A percentile compares a stretch with the other conserved stretches of the same genome.
Conservation (phyloP, 2,888 invertebrate species). For the Pandemis corylana region DNA sequence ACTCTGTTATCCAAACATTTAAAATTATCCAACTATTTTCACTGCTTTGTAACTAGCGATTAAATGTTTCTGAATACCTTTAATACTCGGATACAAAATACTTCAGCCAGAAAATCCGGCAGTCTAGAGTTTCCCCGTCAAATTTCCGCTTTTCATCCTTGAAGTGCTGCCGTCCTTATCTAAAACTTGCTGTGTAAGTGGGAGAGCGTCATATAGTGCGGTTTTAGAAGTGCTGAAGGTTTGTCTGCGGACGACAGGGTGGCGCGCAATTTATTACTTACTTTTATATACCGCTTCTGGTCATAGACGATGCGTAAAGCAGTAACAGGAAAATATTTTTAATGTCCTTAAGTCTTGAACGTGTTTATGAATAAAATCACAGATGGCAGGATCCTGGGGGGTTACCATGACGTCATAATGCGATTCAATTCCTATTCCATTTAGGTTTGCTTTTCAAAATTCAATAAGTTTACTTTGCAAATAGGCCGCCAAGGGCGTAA, state of each 20-base stretch:
- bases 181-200: neutral
- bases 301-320: conserved; percentile 1
- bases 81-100: conserved; percentile 19
- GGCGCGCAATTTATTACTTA: conserved; percentile 36
- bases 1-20: no score
- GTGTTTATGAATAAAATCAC: no score
- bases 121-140: conserved; percentile 16
- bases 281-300: conserved; percentile 32
- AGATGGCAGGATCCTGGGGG: no score
- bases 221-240: conserved; percentile 20
- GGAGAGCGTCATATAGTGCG: neutral
- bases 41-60: neutral
- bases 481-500: no score
- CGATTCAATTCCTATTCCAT: no score
- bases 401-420: no score
- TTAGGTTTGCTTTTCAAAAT: no score
- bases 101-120: conserved; percentile 27
- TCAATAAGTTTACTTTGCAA: no score
- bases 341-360: neutral
- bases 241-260: conserved; percentile 35
- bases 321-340: neutral
- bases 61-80: conserved; percentile 3
- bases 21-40: no score
- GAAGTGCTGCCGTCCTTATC: conserved; percentile 13
- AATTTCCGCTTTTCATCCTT: conserved; percentile 25